Base-by-base conservation (phyloP, 2,888 invertebrate genomes). In the Athrips mouffetella region DNA sequence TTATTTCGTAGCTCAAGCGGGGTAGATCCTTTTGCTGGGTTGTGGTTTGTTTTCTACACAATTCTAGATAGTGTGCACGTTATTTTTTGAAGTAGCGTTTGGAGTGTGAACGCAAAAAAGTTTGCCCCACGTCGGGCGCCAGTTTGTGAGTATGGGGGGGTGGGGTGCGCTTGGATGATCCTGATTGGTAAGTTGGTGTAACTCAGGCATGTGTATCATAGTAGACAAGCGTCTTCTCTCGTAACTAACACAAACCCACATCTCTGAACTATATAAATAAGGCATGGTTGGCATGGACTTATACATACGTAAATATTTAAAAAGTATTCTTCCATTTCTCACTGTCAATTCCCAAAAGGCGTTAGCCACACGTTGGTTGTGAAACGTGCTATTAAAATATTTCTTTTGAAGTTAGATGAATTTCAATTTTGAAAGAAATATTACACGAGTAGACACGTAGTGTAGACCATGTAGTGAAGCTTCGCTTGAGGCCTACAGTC, bases 331-430 rank as follows among this genome's bases (percentile, higher is more conserved):
- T 80, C 83, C 84, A 65, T 67, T n/a, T 66, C 72, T 80, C 78
- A 76, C 82, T 81, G 86, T 86, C 86, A 85, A 85, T 85, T 85
- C 64, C 67, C 71, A 69, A 75, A 72, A 76, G 73, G 83, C 83
- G 70, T 72, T 74, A 63, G 84, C 86, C 86, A 76, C 80, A 85
- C 83, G 77, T 80, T 79, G 86, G 86, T 87, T 87, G 86, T 86
- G 87, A 87, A 74, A 76, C 86, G 86, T 85, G 84, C 85, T 86
- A 80, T 79, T 81, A 71, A 68, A 65, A 61, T 73, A 67, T 74
- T 69, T 68, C 72, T 76, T 76, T 73, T 63, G 57, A 54, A 60
- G 57, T 50, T 60, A 48, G 56, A 55, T 44, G 30, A 41, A 53
- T 46, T 51, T 48, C 45, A 59, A 59, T 67, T 69, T 70, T 68